phyloP scores from a whole-genome alignment of 2,888 invertebrate genomes.

The Sminthurides aquaticus region DNA sequence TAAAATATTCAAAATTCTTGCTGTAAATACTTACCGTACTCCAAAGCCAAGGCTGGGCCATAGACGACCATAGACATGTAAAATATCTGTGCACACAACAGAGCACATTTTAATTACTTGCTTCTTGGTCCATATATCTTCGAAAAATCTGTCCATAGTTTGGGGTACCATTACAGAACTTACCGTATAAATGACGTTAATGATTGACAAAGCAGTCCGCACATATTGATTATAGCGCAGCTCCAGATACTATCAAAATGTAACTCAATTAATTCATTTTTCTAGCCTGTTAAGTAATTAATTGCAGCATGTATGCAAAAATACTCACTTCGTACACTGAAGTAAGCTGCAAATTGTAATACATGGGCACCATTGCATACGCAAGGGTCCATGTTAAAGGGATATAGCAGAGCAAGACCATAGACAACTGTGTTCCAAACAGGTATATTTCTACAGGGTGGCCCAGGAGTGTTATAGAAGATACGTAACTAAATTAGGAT shows the following conservation, averaged over 20 bases:
- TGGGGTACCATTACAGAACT: too few species aligned
- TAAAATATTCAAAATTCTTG: slow-evolving; percentile 9
- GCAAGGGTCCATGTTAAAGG: slow-evolving; percentile 34
- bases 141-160: too few species aligned
- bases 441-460: slow-evolving; percentile 37
- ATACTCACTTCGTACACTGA: slow-evolving; percentile 37
- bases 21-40: slow-evolving; percentile 12
- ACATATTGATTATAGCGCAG: slow-evolving; percentile 31
- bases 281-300: neutral
- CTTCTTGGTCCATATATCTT: too few species aligned
- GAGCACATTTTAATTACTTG: neutral
- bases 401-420: slow-evolving; percentile 34
- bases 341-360: slow-evolving; percentile 36
- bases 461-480: slow-evolving; percentile 38
- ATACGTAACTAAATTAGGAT: slow-evolving; percentile 31
- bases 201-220: slow-evolving; percentile 29
- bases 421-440: slow-evolving; percentile 32
- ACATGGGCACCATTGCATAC: slow-evolving; percentile 37
- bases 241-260: slow-evolving; percentile 35
- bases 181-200: slow-evolving; percentile 38
- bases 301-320: too few species aligned
- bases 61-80: slow-evolving; percentile 26
- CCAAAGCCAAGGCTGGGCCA: slow-evolving; percentile 25
- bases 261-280: slow-evolving; percentile 6
- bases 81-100: slow-evolving; percentile 19